A percentile compares a stretch with the other conserved stretches of the same genome.
These are phyloP conservation scores for Steinernema hermaphroditum DNA, from an alignment of 2,888 invertebrate genomes.

Conservation along the genomic window DNA sequence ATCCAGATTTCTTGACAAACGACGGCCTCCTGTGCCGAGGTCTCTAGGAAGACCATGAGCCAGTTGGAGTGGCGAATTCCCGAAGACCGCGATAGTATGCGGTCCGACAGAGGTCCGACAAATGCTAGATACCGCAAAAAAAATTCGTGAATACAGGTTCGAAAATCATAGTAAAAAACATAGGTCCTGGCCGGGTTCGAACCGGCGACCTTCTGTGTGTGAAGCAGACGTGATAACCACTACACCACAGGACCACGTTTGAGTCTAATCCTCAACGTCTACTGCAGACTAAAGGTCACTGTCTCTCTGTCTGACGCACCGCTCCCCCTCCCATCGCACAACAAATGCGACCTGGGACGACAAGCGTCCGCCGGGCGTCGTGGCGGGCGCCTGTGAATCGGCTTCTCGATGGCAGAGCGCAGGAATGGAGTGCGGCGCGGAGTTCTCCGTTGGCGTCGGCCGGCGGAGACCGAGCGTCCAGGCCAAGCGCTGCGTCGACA, in stretches of 20 bases:
- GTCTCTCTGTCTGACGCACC: too few relatives aligned
- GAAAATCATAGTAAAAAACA: too few relatives aligned
- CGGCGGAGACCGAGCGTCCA: slow-evolving; percentile 55
- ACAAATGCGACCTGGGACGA: background rate
- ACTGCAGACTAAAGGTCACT: too few relatives aligned
- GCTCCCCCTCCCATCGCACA: background rate
- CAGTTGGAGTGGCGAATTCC: too few relatives aligned
- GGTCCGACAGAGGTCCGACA: too few relatives aligned
- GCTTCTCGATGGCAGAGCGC: slow-evolving; percentile 53
- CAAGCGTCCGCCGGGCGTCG: slow-evolving; percentile 7
- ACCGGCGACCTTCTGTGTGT: slow-evolving; percentile 48
- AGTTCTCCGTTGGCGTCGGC: slow-evolving; percentile 45
- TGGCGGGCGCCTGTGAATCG: slow-evolving; percentile 55
- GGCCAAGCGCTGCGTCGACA: slow-evolving; percentile 57
- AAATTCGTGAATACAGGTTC: too few relatives aligned
- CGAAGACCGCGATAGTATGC: too few relatives aligned
- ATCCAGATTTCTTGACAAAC: too few relatives aligned
- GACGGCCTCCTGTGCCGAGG: too few relatives aligned
- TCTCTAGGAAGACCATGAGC: too few relatives aligned
- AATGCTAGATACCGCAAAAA: too few relatives aligned
- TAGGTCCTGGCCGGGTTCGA: slow-evolving; percentile 41
- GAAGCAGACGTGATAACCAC: slow-evolving; percentile 48
- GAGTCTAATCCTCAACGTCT: too few relatives aligned
- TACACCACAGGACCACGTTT: slow-evolving; percentile 38
- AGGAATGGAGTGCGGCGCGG: slow-evolving; percentile 53